phyloP scores from a whole-genome alignment of 1,140 invertebrate species.

The Drosophila ironensis region DNA sequence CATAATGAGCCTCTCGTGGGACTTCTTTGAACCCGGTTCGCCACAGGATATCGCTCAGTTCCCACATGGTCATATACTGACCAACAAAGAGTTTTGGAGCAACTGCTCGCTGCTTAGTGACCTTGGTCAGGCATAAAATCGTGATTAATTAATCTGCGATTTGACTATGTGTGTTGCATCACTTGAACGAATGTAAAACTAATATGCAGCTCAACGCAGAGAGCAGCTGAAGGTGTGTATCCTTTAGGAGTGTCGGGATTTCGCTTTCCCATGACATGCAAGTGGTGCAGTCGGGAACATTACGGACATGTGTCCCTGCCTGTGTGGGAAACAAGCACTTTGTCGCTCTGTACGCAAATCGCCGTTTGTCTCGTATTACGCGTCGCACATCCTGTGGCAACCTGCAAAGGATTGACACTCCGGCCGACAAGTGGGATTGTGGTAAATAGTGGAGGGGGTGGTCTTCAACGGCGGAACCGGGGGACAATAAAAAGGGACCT shows the following conservation, averaged over 20 bases:
- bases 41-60: conserved; percentile 40
- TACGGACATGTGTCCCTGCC: conserved; percentile 28
- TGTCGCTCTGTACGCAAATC: conserved; percentile 31
- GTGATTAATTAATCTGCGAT: conserved; percentile 38
- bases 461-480: not conserved
- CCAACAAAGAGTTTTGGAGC: conserved; percentile 15
- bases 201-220: conserved; percentile 46
- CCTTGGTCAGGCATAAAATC: conserved; percentile 50
- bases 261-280: conserved; percentile 72
- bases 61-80: conserved; percentile 57
- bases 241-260: conserved; percentile 14
- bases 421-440: conserved; percentile 68
- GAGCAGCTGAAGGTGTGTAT: not conserved
- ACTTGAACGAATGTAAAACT: not conserved
- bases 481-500: not conserved
- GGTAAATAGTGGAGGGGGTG: not conserved
- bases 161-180: not conserved
- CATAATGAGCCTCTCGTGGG: conserved; percentile 57
- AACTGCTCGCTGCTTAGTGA: conserved; percentile 26
- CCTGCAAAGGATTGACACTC: conserved; percentile 74
- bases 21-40: conserved; percentile 39
- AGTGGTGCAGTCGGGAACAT: conserved; percentile 37
- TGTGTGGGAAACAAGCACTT: conserved; percentile 73
- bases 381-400: conserved; percentile 60
- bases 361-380: conserved; percentile 57